These are phyloP conservation scores for Drosophila lutescens DNA, from an alignment of 2,888 invertebrate genomes.

Conservation along the genomic window DNA sequence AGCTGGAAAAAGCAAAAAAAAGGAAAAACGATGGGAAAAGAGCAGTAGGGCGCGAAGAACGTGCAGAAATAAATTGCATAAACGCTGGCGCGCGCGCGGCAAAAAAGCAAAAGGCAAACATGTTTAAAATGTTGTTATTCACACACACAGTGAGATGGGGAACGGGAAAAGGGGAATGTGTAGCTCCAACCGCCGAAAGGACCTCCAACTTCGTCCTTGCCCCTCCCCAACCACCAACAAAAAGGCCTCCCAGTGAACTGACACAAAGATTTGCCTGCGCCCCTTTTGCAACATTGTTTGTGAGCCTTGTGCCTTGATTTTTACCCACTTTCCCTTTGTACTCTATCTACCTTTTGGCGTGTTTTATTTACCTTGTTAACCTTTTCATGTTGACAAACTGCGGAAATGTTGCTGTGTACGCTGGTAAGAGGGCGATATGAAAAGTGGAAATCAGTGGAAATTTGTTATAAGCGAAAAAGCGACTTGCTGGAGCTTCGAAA, in stretches of 20 bases:
- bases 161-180: neutral
- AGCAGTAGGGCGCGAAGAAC: slow-evolving; percentile 29
- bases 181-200: slow-evolving; percentile 3
- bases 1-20: slow-evolving; percentile 26
- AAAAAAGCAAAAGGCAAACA: slow-evolving; percentile 73
- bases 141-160: slow-evolving; percentile 49
- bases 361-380: slow-evolving; percentile 77
- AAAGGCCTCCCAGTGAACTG: slow-evolving; percentile 10
- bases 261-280: slow-evolving; percentile 32
- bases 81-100: slow-evolving; percentile 49
- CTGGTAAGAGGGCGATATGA: slow-evolving; percentile 42
- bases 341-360: slow-evolving; percentile 50
- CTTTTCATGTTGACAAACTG: slow-evolving; percentile 75
- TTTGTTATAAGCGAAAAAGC: slow-evolving; percentile 56
- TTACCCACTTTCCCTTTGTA: slow-evolving; percentile 29
- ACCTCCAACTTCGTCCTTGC: slow-evolving; percentile 17
- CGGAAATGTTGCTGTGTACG: slow-evolving; percentile 23
- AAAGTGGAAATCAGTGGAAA: slow-evolving; percentile 65
- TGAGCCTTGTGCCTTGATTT: slow-evolving; percentile 50
- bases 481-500: slow-evolving; percentile 42
- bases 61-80: slow-evolving; percentile 75
- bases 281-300: slow-evolving; percentile 52
- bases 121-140: slow-evolving; percentile 79
- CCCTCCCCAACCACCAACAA: neutral
- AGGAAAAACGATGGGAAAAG: slow-evolving; percentile 3